Evolutionary conservation across 2,888 invertebrate genomes (phyloP).

Genomic region (Caenorhabditis sp.): DNA sequence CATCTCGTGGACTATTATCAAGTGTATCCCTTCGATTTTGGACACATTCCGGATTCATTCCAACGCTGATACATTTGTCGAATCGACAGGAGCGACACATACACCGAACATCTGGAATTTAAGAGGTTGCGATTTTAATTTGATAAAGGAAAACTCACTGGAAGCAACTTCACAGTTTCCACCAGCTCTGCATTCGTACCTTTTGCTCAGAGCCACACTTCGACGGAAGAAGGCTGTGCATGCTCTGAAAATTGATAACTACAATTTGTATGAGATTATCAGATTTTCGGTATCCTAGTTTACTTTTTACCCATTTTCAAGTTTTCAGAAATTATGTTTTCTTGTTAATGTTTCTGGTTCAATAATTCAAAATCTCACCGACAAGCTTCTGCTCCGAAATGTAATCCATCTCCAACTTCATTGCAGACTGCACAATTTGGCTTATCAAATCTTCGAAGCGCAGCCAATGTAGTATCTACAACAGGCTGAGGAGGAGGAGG

Average conservation of each 20-base stretch:
- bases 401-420: constrained; percentile 58
- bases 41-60: constrained; percentile 75
- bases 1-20: background rate
- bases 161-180: constrained; percentile 74
- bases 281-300: background rate
- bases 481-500: background rate
- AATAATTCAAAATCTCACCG: constrained; percentile 33
- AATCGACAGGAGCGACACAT: constrained; percentile 79
- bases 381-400: constrained; percentile 64
- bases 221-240: constrained; percentile 81
- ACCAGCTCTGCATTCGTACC: constrained; percentile 73
- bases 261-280: background rate
- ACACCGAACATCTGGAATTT: constrained; percentile 36
- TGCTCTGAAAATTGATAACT: constrained; percentile 54
- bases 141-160: constrained; percentile 55
- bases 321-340: too few relatives aligned
- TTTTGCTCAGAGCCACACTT: constrained; percentile 76
- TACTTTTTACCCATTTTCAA: too few relatives aligned
- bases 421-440: constrained; percentile 54
- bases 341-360: too few relatives aligned
- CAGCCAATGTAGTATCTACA: background rate
- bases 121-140: background rate
- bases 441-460: constrained; percentile 26
- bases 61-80: constrained; percentile 73
- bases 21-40: constrained; percentile 26